Evolutionary conservation across 1,140 invertebrate species (phyloP).

Genomic region (Euwallacea fornicatus): DNA sequence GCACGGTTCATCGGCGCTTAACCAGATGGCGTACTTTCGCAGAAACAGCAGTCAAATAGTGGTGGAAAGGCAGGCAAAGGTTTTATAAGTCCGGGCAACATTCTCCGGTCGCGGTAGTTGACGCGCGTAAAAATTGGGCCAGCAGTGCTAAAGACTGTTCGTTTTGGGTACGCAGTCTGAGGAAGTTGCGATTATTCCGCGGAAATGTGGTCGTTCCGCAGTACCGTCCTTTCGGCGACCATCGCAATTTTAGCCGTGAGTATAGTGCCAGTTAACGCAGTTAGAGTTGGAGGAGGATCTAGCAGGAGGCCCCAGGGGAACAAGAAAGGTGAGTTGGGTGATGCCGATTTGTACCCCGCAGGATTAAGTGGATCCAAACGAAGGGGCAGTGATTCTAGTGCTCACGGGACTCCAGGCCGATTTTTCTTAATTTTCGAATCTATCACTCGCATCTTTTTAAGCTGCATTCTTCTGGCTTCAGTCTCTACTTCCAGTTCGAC

Average conservation of each 20-base stretch:
- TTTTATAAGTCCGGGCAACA: slow-evolving; percentile 38
- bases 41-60: slow-evolving; percentile 25
- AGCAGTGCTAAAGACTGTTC: slow-evolving; percentile 32
- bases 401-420: background rate
- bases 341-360: slow-evolving; percentile 15
- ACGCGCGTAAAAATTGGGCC: slow-evolving; percentile 36
- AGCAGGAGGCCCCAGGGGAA: background rate
- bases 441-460: too few species aligned
- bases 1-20: slow-evolving; percentile 11
- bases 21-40: slow-evolving; percentile 37
- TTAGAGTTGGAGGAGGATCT: slow-evolving; percentile 22
- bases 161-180: slow-evolving; percentile 26
- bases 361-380: background rate
- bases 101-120: slow-evolving; percentile 37
- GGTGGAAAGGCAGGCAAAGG: slow-evolving; percentile 34
- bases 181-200: slow-evolving; percentile 19
- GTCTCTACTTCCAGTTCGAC: too few species aligned
- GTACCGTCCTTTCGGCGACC: slow-evolving; percentile 14
- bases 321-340: slow-evolving; percentile 31
- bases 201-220: slow-evolving; percentile 28
- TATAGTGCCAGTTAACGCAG: slow-evolving; percentile 18
- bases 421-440: too few species aligned
- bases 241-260: slow-evolving; percentile 16
- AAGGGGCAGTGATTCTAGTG: slow-evolving; percentile 18
- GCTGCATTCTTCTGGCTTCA: too few species aligned